Evolutionary conservation across 2,113 vertebrate genomes (phyloP).

Genomic region (Carassius carassius): DNA sequence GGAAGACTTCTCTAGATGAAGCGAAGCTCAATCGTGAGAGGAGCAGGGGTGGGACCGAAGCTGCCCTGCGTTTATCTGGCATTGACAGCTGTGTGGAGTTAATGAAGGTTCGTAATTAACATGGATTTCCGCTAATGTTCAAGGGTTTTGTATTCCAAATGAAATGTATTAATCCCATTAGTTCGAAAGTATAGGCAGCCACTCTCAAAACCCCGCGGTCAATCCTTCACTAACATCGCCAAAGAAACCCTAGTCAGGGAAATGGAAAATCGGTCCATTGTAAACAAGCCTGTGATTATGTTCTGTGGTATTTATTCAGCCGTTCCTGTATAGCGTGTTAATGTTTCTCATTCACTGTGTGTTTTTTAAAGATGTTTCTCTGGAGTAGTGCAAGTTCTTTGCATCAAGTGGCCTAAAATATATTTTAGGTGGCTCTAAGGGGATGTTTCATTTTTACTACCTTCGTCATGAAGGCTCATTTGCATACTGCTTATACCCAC

Average conservation of each 20-base stretch:
- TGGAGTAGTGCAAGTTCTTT: slow-evolving; percentile 7
- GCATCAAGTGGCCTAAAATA: slow-evolving; percentile 33
- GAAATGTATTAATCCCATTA: slow-evolving; percentile 78
- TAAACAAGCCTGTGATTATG: slow-evolving; percentile 15
- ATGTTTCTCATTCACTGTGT: slow-evolving; percentile 32
- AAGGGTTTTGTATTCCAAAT: slow-evolving; percentile 80
- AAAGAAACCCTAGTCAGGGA: slow-evolving; percentile 20
- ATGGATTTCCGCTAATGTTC: slow-evolving; percentile 83
- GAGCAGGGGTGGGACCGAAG: slow-evolving; percentile 72
- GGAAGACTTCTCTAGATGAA: slow-evolving; percentile 59
- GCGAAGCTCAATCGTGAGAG: slow-evolving; percentile 60
- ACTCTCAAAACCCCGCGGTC: slow-evolving; percentile 49
- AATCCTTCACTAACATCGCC: slow-evolving; percentile 16
- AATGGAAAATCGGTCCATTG: neutral
- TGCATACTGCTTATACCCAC: slow-evolving; percentile 67
- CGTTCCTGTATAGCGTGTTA: neutral
- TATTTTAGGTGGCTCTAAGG: slow-evolving; percentile 40
- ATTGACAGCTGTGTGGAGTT: slow-evolving; percentile 82
- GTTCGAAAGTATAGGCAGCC: slow-evolving; percentile 61
- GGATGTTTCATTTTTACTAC: slow-evolving; percentile 22
- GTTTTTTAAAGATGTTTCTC: slow-evolving; percentile 52
- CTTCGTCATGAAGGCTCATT: slow-evolving; percentile 55
- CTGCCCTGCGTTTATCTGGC: slow-evolving; percentile 78
- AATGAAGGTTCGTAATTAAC: slow-evolving; percentile 83
- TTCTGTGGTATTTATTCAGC: neutral